Evolutionary conservation across 2,113 vertebrate genomes (phyloP), one percentile per base, ranked within the genome.

Genomic region (Bubalus kerabau): DNA sequence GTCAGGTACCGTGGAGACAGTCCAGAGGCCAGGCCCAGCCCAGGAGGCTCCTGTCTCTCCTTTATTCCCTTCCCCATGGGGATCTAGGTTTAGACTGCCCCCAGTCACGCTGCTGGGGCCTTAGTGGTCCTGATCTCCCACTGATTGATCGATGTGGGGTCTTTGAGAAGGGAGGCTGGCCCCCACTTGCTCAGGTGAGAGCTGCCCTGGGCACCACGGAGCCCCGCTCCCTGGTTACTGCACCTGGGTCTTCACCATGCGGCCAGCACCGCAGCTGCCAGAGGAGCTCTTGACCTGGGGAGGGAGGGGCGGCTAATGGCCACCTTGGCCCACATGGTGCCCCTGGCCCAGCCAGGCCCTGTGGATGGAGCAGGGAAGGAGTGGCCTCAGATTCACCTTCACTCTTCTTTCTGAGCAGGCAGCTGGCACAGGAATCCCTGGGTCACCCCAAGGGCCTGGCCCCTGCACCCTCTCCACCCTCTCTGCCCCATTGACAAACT

Each of bases 1-100:
- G 0, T 17, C 3, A 7, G 85, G 9, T 26, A 26, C 59, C 4
- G 5, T 0, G 2, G 36, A 76, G 62, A 23, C 11, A 6, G 19
- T 10, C 32, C 50, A 59, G 81, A 82, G 36, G 40, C n/a, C 88
- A 74, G 19, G 30, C 21, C 23, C 15, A 5, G 12, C 15, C 78
- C 67, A 30, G 36, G 19, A 89, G 24, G 48, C 48, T 81, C 26
- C 67, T 40, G 5, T 57, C 36, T 43, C 86, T 46, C 81, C 74
- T 76, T 59, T 57, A 43, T 46, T 46, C 48, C 28, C 32, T 43
- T 93, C 67, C 48, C 36, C 36, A 1, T 2, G 8, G 57, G 50
- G 28, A 23, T 32, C 50, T 16, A 57, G 57, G 3, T 40, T 57
- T 57, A 24, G 86, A 64, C 23, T 46, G 86, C 9, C 36, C 17